Conservation (phyloP, 2,888 invertebrate genomes). For the Drosophila mercatorum region DNA sequence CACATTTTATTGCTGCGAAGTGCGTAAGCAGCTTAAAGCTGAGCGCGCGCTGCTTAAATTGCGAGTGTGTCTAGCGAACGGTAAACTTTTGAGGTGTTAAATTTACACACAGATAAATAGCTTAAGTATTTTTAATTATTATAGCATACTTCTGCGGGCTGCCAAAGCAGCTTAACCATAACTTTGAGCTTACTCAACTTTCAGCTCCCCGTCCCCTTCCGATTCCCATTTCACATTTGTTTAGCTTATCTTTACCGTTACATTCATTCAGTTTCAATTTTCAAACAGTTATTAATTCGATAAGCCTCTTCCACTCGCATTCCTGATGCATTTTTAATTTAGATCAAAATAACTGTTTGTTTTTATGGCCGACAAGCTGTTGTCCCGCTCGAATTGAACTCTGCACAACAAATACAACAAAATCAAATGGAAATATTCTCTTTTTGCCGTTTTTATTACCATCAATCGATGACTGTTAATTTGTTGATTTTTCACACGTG, state of each 20-base stretch:
- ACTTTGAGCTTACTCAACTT: not conserved
- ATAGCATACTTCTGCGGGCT: conserved; percentile 30
- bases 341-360: conserved; percentile 8
- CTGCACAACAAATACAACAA: not conserved
- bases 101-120: not conserved
- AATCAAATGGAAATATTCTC: not conserved
- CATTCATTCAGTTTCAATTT: conserved; percentile 7
- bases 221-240: not conserved
- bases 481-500: conserved; percentile 14
- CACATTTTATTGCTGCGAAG: conserved; percentile 39
- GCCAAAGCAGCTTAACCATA: too few relatives aligned
- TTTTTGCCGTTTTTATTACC: conserved; percentile 9
- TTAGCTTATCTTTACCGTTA: not conserved
- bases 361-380: conserved; percentile 31
- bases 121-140: not conserved
- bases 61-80: conserved; percentile 1
- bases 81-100: conserved; percentile 1
- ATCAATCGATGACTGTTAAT: conserved; percentile 30
- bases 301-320: conserved; percentile 1
- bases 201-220: too few relatives aligned
- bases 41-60: conserved; percentile 15
- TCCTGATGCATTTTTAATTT: conserved; percentile 37
- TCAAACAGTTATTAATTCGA: conserved; percentile 1
- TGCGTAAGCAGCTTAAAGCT: conserved; percentile 44
- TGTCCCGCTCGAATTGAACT: conserved; percentile 10